Base-by-base conservation (phyloP, 2,113 vertebrate genomes). In the Indicator maculatus region DNA sequence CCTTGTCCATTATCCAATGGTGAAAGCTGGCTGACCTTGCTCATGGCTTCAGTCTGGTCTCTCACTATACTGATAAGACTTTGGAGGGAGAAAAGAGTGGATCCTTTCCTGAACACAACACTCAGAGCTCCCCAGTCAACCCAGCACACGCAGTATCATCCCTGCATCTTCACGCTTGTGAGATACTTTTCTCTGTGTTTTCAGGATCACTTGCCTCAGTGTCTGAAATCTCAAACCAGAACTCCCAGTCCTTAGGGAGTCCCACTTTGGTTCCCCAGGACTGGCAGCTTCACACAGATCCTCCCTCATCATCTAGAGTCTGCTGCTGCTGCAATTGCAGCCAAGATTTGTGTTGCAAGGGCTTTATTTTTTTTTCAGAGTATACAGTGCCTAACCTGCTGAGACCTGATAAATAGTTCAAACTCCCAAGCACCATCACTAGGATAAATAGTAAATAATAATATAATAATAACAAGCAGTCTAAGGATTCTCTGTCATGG, bases 391-490 rank as follows among this genome's bases (percentile, higher is more conserved):
- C 31, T 81, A 30, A 8, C 61, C 52, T 82, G 39, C 45, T 4
- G 7, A 17, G 39, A 69, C 17, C 8, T 39, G 45, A 90, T 60
- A 84, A 92, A 89, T 24, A 87, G 60, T 56, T 91, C 36, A 18
- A 81, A 87, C 75, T 90, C 74, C 74, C 50, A 65, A 16, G 63
- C 1, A 0, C 19, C 81, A 39, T 50, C 0, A 0, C 47, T 33
- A 53, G 45, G 45, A 53, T 77, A 89, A 87, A 85, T 1, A 87
- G 63, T 52, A 92, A 96, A 88, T 77, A 85, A 44, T 20, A 82
- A 75, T 26, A 88, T 77, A 85, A 44, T 20, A 82, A 75, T 26
- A 30, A 55, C 45, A 81, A 63, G 26, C 3, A 15, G 77, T 18
- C 77, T 60, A 17, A 71, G 16, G 24, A 64, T 83, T 70, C 74